Evolutionary conservation across 2,797 vertebrate species (phyloP).

Genomic region (Sardinella longiceps): DNA sequence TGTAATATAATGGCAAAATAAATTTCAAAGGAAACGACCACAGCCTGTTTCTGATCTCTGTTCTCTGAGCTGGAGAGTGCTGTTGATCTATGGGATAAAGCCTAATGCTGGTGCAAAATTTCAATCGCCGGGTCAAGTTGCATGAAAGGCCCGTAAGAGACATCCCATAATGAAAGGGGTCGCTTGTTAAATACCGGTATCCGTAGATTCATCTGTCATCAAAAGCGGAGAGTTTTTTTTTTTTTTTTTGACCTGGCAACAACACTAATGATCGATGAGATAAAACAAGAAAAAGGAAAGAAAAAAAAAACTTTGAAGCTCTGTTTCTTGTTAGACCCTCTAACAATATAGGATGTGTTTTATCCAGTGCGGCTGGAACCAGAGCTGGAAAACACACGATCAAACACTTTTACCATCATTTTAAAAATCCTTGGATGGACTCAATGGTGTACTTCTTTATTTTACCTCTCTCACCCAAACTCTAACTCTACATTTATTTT

Average conservation of each 20-base stretch:
- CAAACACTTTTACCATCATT: not conserved
- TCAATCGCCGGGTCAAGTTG: not conserved
- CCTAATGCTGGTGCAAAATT: not conserved
- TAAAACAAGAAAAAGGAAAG: not conserved
- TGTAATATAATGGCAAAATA: conserved; percentile 8
- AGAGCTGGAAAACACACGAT: not conserved
- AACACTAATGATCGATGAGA: not conserved
- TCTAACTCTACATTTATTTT: too few species aligned
- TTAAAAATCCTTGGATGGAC: not conserved
- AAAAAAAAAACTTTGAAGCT: not conserved
- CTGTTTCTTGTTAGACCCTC: not conserved
- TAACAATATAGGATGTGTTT: not conserved
- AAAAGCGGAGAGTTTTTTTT: not conserved
- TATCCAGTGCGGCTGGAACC: not conserved
- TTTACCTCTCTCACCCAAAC: too few species aligned
- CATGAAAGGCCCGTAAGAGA: not conserved
- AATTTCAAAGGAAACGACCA: not conserved
- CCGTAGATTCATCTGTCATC: not conserved
- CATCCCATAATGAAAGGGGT: not conserved
- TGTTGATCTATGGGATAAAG: not conserved
- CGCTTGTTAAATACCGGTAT: not conserved
- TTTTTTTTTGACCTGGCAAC: not conserved
- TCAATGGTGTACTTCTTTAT: too few species aligned
- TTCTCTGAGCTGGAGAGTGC: not conserved
- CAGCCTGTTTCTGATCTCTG: not conserved